Conservation (phyloP, 2,797 vertebrate species). For the Notolepis coatsorum region DNA sequence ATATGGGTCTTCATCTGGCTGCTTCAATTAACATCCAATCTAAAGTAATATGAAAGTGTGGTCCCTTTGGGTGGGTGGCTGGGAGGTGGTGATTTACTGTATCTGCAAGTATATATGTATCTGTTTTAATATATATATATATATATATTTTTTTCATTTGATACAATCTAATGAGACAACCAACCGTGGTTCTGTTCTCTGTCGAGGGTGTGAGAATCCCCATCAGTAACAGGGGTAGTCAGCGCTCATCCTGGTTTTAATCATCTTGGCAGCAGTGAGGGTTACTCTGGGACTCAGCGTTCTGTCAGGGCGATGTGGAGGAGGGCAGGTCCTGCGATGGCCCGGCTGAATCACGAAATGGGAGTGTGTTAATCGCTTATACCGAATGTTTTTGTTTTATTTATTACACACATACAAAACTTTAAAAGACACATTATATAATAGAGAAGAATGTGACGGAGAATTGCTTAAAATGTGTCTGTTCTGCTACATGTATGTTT, state of each 20-base stretch:
- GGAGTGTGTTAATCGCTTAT: conserved; percentile 5
- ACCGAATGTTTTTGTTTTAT: too few relatives aligned
- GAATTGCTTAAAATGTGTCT: too few relatives aligned
- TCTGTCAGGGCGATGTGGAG: conserved; percentile 29
- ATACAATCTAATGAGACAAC: conserved; percentile 23
- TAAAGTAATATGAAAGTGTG: too few relatives aligned
- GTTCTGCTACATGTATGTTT: too few relatives aligned
- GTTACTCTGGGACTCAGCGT: background rate
- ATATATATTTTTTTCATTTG: background rate
- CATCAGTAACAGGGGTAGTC: conserved; percentile 4
- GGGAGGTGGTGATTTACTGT: too few relatives aligned
- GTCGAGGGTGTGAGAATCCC: conserved; percentile 3
- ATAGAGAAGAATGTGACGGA: too few relatives aligned
- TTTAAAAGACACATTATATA: too few relatives aligned
- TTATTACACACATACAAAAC: too few relatives aligned
- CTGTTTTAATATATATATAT: too few relatives aligned
- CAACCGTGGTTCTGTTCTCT: conserved; percentile 4
- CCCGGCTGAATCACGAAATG: conserved; percentile 4
- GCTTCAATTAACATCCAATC: too few relatives aligned
- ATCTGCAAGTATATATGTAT: background rate
- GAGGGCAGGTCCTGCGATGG: conserved; percentile 21
- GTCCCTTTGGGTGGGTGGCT: too few relatives aligned
- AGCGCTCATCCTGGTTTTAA: conserved; percentile 40
- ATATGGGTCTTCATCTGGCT: too few relatives aligned
- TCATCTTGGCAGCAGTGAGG: conserved; percentile 21